A percentile compares a stretch with the other conserved stretches of the same genome.
Evolutionary conservation across 2,113 vertebrate species (phyloP).

Genomic region (Alosa alosa): DNA sequence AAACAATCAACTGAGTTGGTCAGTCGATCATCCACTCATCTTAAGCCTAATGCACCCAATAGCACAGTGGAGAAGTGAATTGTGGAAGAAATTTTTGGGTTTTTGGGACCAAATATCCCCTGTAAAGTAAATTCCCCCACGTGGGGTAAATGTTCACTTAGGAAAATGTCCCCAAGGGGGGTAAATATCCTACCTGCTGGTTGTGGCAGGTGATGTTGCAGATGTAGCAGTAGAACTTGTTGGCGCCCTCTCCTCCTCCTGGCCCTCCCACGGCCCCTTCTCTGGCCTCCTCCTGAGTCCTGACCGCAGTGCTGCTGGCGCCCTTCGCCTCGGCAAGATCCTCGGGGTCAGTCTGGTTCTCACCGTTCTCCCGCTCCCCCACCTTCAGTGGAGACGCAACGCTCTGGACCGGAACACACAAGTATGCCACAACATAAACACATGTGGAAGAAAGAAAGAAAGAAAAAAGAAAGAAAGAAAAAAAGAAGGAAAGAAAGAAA

Average conservation of each 20-base stretch:
- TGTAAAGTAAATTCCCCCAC: no score
- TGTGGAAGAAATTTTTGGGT: no score
- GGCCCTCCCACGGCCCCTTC: slow-evolving; percentile 17
- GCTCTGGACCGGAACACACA: slow-evolving; percentile 62
- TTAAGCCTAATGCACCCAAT: no score
- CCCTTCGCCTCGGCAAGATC: slow-evolving; percentile 33
- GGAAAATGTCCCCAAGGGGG: no score
- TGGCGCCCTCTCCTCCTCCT: slow-evolving; percentile 55
- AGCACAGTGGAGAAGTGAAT: no score
- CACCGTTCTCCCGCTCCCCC: slow-evolving; percentile 76
- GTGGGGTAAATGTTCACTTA: no score
- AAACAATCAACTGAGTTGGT: no score
- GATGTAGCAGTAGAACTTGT: slow-evolving; percentile 93
- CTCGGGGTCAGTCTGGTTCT: slow-evolving; percentile 69
- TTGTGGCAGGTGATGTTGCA: slow-evolving; percentile 88
- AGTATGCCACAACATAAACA: neutral
- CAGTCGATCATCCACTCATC: no score
- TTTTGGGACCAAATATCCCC: no score
- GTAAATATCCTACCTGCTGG: slow-evolving; percentile 79
- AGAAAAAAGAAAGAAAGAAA: no score
- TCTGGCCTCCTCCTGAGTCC: slow-evolving; percentile 52
- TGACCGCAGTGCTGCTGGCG: neutral
- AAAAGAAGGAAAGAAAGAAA: no score
- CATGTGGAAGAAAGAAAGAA: neutral
- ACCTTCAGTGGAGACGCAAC: slow-evolving; percentile 74